Conservation (phyloP, 2,113 vertebrate genomes). For the Leucosticte australis region DNA sequence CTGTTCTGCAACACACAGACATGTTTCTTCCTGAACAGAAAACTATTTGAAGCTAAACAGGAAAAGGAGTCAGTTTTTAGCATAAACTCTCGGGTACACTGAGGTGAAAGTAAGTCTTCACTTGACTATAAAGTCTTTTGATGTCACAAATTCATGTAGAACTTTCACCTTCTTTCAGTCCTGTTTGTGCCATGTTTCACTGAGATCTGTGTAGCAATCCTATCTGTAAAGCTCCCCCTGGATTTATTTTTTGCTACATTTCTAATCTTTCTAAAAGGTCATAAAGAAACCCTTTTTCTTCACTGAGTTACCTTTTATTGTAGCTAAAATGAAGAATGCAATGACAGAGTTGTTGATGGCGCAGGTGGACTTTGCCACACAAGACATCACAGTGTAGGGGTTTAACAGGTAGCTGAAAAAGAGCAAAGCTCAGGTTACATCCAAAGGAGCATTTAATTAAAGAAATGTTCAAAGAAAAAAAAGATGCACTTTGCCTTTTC, state of each 20-base stretch:
- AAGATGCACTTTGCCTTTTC: neutral
- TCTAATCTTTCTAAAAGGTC: neutral
- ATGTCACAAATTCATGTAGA: neutral
- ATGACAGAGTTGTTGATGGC: conserved; percentile 92
- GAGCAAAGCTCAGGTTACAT: conserved; percentile 11
- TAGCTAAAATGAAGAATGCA: conserved; percentile 90
- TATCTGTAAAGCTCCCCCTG: neutral
- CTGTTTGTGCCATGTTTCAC: neutral
- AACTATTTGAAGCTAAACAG: neutral
- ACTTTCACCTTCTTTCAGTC: neutral
- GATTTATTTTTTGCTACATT: neutral
- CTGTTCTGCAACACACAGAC: neutral
- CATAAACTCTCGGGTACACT: neutral
- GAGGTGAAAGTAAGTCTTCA: neutral
- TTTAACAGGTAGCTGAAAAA: conserved; percentile 91
- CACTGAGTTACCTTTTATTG: conserved; percentile 85
- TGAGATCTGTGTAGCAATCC: neutral
- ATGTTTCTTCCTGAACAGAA: neutral
- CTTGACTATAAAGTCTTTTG: neutral
- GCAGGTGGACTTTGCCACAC: conserved; percentile 96
- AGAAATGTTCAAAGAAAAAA: neutral
- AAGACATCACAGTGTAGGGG: conserved; percentile 94
- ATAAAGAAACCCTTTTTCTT: neutral
- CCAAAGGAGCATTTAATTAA: neutral
- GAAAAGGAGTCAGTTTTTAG: neutral